Conservation (phyloP, 2,797 vertebrate species). For the Pantherophis vulpinus region DNA sequence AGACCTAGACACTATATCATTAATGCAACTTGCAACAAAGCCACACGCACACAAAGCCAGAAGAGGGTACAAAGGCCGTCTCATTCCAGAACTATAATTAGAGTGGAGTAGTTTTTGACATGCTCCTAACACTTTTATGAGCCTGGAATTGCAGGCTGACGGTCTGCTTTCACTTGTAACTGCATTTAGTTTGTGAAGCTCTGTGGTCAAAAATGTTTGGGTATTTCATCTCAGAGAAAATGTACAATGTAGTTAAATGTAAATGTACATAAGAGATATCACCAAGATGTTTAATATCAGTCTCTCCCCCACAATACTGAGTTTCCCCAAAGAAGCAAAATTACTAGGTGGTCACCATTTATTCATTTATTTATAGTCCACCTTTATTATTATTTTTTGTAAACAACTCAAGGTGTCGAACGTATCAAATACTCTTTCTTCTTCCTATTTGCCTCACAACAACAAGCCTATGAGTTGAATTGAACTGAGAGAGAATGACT, state of each 20-base stretch:
- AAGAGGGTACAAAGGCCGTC: background rate
- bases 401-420: no score
- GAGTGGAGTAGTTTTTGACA: background rate
- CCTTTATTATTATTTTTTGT: no score
- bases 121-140: background rate
- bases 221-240: background rate
- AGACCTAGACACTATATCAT: no score
- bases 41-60: no score
- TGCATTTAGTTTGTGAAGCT: background rate
- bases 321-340: background rate
- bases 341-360: background rate
- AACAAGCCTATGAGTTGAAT: no score
- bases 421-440: no score
- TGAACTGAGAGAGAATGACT: no score
- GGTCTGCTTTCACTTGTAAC: background rate
- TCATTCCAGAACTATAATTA: background rate
- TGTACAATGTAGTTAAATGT: no score
- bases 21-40: background rate
- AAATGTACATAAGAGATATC: background rate
- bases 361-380: no score
- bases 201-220: background rate
- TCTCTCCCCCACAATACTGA: background rate
- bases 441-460: no score
- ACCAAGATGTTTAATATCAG: background rate
- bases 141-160: background rate